These are phyloP conservation scores for Corbicula japonica DNA, from an alignment of 2,888 invertebrate species.

Conservation along the genomic window DNA sequence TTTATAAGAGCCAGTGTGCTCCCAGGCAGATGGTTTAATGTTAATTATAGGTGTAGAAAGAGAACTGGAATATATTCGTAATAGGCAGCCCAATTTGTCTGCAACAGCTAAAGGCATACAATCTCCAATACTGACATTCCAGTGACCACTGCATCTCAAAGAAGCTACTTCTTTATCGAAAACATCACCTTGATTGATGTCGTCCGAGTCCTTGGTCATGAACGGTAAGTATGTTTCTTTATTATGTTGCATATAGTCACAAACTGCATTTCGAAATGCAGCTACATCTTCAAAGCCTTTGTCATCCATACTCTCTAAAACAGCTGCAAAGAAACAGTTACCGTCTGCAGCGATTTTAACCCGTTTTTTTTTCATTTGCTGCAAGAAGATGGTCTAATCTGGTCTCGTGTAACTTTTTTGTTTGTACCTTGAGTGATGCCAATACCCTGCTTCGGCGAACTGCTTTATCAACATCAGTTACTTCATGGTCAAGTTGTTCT, in stretches of 20 bases:
- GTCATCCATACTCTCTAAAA: not conserved
- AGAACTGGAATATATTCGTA: no score
- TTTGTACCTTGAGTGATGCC: not conserved
- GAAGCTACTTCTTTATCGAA: no score
- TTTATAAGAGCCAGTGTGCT: no score
- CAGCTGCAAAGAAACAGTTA: constrained; percentile 1
- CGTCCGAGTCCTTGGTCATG: no score
- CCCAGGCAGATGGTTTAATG: no score
- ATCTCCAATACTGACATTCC: no score
- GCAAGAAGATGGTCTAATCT: not conserved
- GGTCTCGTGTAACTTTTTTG: not conserved
- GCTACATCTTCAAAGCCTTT: not conserved
- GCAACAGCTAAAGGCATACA: no score
- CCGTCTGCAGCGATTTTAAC: not conserved
- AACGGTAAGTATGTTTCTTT: no score
- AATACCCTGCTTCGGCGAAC: not conserved
- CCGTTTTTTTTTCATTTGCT: not conserved
- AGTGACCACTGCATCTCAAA: no score
- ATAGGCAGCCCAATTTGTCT: no score
- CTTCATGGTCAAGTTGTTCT: not conserved
- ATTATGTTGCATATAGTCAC: not conserved
- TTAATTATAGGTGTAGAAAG: no score
- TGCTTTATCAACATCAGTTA: not conserved
- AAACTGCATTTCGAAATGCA: not conserved
- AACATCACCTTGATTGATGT: no score